These are phyloP conservation scores for Pentalonia nigronervosa DNA, from an alignment of 1,140 invertebrate species.

Conservation along the genomic window DNA sequence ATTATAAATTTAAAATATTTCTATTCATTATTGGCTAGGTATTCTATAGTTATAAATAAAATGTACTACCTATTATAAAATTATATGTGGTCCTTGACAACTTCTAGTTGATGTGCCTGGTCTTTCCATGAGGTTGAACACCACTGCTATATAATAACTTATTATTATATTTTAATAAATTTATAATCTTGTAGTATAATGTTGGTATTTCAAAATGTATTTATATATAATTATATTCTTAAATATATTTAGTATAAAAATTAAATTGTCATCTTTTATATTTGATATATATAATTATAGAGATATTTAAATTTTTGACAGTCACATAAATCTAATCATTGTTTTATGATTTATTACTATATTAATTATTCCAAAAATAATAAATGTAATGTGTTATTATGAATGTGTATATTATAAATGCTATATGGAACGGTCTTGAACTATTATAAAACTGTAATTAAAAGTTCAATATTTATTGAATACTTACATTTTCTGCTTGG, in stretches of 20 bases:
- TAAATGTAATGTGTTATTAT: background rate
- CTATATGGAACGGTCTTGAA: background rate
- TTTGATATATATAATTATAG: background rate
- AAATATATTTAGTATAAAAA: background rate
- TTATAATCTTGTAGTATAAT: background rate
- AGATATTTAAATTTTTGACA: background rate
- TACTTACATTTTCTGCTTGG: background rate
- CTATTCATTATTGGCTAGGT: too few species aligned
- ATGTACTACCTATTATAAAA: too few species aligned
- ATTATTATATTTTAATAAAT: too few species aligned
- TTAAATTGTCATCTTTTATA: background rate
- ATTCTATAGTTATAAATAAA: too few species aligned
- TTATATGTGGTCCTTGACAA: too few species aligned
- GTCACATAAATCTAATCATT: background rate
- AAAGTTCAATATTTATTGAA: slow-evolving; percentile 18
- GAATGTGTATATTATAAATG: background rate
- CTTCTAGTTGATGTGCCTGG: too few species aligned
- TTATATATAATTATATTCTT: background rate
- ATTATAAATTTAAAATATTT: too few species aligned
- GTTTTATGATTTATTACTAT: background rate
- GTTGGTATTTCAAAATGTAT: background rate
- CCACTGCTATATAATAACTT: too few species aligned
- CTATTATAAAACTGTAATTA: background rate
- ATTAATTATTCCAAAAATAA: slow-evolving; percentile 5
- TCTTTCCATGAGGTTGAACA: too few species aligned